These are phyloP conservation scores for Wasmannia auropunctata DNA, from an alignment of 1,140 invertebrate species.

Conservation along the genomic window DNA sequence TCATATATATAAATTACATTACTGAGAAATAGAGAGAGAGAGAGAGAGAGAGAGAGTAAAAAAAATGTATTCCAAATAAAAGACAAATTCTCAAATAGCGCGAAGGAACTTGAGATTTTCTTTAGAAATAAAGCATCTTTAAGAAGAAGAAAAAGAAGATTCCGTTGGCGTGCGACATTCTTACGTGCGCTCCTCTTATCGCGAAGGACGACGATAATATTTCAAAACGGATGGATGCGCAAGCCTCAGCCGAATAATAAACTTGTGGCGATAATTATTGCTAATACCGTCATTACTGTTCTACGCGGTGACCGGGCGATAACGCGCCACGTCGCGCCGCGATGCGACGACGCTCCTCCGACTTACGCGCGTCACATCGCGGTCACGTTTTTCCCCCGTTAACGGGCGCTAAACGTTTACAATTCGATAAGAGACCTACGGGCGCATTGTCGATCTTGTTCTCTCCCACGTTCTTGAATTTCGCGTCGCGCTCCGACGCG, in stretches of 20 bases:
- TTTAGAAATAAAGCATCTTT: not conserved
- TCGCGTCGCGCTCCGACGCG: conserved; percentile 2
- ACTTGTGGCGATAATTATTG: conserved; percentile 38
- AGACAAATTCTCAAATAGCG: too few relatives aligned
- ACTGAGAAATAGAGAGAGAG: not conserved
- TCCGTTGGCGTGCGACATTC: not conserved
- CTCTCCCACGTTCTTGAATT: conserved; percentile 18
- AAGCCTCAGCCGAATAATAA: conserved; percentile 12
- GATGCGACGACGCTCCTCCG: not conserved
- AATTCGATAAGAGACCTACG: conserved; percentile 22
- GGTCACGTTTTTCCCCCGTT: conserved; percentile 49
- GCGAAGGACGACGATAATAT: conserved; percentile 18
- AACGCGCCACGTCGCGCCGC: not conserved
- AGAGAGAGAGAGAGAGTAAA: not conserved
- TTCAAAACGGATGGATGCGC: not conserved
- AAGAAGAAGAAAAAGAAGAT: too few relatives aligned
- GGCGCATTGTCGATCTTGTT: conserved; percentile 8
- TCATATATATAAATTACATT: not conserved
- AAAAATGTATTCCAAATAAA: not conserved
- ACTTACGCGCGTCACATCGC: not conserved
- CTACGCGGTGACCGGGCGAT: conserved; percentile 10
- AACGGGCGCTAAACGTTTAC: conserved; percentile 47
- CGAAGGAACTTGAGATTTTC: not conserved
- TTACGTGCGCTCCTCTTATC: not conserved
- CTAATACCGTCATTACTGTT: conserved; percentile 15